phyloP scores from a whole-genome alignment of 92 coral and sea anemone species.

The Anthopleura xanthogrammica region DNA sequence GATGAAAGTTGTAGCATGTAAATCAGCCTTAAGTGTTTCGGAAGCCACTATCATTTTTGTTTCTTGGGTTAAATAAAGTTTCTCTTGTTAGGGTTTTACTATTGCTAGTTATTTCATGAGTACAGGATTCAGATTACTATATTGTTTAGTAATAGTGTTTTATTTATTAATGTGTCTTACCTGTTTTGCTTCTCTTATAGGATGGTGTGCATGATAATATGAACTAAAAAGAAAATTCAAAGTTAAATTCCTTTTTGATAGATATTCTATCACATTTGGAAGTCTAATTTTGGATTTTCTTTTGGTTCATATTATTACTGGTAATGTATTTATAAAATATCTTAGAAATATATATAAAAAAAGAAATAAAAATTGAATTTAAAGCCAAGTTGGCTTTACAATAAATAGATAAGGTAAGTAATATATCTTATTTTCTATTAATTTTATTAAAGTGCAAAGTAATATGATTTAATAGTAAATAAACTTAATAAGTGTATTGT shows the following conservation, averaged over 20 bases:
- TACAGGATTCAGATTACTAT: background rate
- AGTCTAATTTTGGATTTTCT: constrained; percentile 13
- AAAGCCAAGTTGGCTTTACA: constrained; percentile 44
- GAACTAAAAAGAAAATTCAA: constrained; percentile 13
- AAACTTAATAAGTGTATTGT: constrained; percentile 12
- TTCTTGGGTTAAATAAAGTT: background rate
- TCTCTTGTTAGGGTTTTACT: background rate
- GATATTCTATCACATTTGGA: constrained; percentile 1
- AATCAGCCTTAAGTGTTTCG: too few relatives aligned
- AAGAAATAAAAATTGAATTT: constrained; percentile 9
- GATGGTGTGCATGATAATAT: constrained; percentile 30
- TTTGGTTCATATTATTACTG: constrained; percentile 17
- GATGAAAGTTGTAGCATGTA: too few relatives aligned
- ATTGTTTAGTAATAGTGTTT: background rate
- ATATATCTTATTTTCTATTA: background rate
- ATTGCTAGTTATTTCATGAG: background rate
- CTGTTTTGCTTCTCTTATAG: constrained; percentile 42
- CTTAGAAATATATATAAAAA: constrained; percentile 18
- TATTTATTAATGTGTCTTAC: constrained; percentile 24
- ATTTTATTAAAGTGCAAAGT: constrained; percentile 15
- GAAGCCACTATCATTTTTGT: background rate
- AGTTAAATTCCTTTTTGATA: constrained; percentile 5
- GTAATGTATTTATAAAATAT: constrained; percentile 29
- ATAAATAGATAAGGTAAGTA: constrained; percentile 23
- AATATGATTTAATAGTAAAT: background rate